Evolutionary conservation across 2,797 vertebrate species (phyloP), one percentile per base, ranked within the genome.

Genomic region (Acestrorhynchus altus): DNA sequence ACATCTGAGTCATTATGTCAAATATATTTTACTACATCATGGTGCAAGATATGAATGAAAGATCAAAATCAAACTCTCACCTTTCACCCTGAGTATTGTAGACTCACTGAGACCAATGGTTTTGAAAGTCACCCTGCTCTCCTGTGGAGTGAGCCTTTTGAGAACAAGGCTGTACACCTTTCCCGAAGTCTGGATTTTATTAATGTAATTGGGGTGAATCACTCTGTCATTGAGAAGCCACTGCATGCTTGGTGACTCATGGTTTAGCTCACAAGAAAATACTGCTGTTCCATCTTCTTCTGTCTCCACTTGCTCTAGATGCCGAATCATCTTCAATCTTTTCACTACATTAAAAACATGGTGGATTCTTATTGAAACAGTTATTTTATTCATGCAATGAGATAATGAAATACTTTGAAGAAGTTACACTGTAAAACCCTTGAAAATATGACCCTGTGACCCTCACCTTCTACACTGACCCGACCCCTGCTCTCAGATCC

Each of bases 241-340:
- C 74, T 98, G 95, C 18, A 96, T 91, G 0, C 94, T 94, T 73
- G 97, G 95, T 0, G 95, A 94, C 0, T 96, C 95, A 0, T 97
- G 95, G 77, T 96, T 98, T 59, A 99, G 92, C 88, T 98, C 96
- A 0, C 96, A 98, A 0, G 93, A 95, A 90, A 97, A 98, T n/a
- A 88, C 84, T 5, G 93, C 96, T 0, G 85, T 81, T 60, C 89
- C 89, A 4, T 96, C 95, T 52, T 98, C 98, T 24, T 92, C 93
- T 0, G 92, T 86, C 78, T 97, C 95, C 52, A 93, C 86, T 0
- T 94, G 92, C 79, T 95, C 93, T 31, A 96, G 90, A 16, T 95
- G 95, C 85, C 92, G 95, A 0, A 90, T 89, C 28, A 98, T 89
- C 28, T 92, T 92, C 0, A 98, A 90, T 0, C 89, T 93, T 73